Evolutionary conservation across 1,140 invertebrate genomes (phyloP).

Genomic region (Zaprionus tsacasi): DNA sequence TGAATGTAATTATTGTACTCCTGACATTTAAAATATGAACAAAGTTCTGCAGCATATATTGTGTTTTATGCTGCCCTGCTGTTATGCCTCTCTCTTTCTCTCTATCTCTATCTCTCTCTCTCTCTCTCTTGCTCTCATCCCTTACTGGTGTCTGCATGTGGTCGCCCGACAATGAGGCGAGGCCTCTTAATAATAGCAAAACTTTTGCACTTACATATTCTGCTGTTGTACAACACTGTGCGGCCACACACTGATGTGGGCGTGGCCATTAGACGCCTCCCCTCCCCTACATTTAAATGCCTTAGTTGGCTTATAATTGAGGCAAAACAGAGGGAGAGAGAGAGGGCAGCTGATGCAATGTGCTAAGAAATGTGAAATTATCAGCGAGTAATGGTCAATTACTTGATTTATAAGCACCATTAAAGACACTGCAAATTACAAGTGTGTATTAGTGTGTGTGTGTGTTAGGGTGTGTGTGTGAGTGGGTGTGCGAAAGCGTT

Average conservation of each 20-base stretch:
- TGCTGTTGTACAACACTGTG: constrained; percentile 47
- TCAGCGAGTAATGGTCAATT: constrained; percentile 20
- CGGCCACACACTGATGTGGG: constrained; percentile 17
- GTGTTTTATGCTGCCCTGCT: constrained; percentile 54
- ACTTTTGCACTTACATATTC: constrained; percentile 73
- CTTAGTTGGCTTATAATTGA: constrained; percentile 52
- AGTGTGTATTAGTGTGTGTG: background rate
- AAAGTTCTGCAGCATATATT: constrained; percentile 78
- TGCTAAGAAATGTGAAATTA: constrained; percentile 32
- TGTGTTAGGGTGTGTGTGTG: background rate
- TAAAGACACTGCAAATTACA: constrained; percentile 20
- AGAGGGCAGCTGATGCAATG: constrained; percentile 28
- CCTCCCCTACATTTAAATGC: constrained; percentile 53
- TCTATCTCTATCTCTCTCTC: background rate
- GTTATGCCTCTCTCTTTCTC: background rate
- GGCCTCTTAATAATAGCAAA: constrained; percentile 79
- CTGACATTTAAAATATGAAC: constrained; percentile 82
- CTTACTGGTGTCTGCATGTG: constrained; percentile 27
- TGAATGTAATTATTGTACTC: constrained; percentile 81
- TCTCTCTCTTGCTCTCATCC: background rate
- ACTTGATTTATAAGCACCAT: constrained; percentile 44
- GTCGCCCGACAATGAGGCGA: constrained; percentile 74
- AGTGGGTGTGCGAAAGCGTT: constrained; percentile 33
- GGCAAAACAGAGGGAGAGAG: constrained; percentile 4
- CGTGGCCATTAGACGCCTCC: background rate